A percentile compares a stretch with the other conserved stretches of the same genome.
Conservation (phyloP, 1,140 invertebrate species). For the Asbolus verrucosus region DNA sequence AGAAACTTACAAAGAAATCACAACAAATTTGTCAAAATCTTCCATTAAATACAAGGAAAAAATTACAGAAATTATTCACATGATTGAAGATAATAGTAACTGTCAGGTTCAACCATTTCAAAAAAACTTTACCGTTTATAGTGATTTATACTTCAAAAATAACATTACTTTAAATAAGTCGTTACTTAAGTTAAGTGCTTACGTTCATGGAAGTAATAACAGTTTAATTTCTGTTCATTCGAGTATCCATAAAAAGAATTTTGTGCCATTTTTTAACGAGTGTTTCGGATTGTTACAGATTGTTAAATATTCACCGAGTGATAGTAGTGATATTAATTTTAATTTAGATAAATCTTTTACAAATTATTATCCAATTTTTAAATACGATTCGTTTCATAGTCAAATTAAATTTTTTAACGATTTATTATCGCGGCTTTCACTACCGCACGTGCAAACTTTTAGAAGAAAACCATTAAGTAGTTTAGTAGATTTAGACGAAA, state of each 20-base stretch:
- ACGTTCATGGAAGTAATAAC: slow-evolving; percentile 41
- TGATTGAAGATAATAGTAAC: slow-evolving; percentile 14
- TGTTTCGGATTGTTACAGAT: slow-evolving; percentile 45
- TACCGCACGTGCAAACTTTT: slow-evolving; percentile 5
- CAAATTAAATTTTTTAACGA: slow-evolving; percentile 31
- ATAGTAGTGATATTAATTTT: slow-evolving; percentile 22
- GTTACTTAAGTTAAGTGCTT: slow-evolving; percentile 46
- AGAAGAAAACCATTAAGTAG: slow-evolving; percentile 43
- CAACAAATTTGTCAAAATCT: background rate
- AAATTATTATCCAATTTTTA: slow-evolving; percentile 39
- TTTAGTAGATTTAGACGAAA: slow-evolving; percentile 59
- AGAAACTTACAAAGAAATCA: background rate
- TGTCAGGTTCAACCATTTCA: too few species aligned
- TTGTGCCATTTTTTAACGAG: slow-evolving; percentile 52
- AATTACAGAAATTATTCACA: slow-evolving; percentile 10
- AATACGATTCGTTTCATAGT: slow-evolving; percentile 33
- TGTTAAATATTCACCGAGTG: slow-evolving; percentile 35
- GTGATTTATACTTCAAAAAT: slow-evolving; percentile 59
- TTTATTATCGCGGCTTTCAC: slow-evolving; percentile 44
- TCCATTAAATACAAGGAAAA: slow-evolving; percentile 18
- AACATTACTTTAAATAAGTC: slow-evolving; percentile 51
- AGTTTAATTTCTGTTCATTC: slow-evolving; percentile 9
- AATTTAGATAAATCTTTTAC: slow-evolving; percentile 20
- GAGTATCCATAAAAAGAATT: slow-evolving; percentile 46
- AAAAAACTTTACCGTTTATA: slow-evolving; percentile 46